Evolutionary conservation across 2,888 invertebrate species (phyloP), one percentile per base, ranked within the genome.

Genomic region (Ptilodon capucinus): DNA sequence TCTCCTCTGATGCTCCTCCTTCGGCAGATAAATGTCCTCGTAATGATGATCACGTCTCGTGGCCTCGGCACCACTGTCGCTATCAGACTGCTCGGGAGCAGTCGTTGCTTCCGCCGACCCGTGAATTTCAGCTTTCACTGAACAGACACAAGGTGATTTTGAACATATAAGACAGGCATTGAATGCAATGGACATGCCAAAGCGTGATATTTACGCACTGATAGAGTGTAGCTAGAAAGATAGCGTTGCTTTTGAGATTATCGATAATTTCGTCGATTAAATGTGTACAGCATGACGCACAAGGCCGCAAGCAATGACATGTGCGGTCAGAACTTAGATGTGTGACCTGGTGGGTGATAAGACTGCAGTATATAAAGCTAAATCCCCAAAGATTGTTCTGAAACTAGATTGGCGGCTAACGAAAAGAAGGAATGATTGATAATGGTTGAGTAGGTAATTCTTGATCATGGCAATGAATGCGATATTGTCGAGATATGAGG

Each of bases 91-190:
- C 59, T 86, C 89, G 1, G 71, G 78, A 0, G 70, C 65, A 1
- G 76, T 70, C n/a, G 76, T 70, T 40, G 74, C 70, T 35, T 84
- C 87, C 0, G 74, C 93, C 51, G 93, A 93, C n/a, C 95, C 95
- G 88, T 97, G 97, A 42, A 97, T 94, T 86, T 97, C 97, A 38
- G 96, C 97, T 93, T 96, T 96, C 62, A 97, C 96, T 95, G 92
- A 2, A 47, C 9, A 52, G 35, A 42, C 44, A 28, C 42, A 17
- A 44, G 4, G 8, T 11, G 7, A 13, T 40, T 18, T 4, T n/a
- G 13, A 18, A 25, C 14, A 13, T 43, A 32, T 9, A 36, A 34
- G 17, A 34, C 19, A 13, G 7, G 2, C 0, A 38, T 36, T 16
- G 8, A 36, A 38, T 5, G 13, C 18, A 38, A 19, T 19, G 19